phyloP scores from a whole-genome alignment of 2,888 invertebrate species.

The Allolobophora icterica region DNA sequence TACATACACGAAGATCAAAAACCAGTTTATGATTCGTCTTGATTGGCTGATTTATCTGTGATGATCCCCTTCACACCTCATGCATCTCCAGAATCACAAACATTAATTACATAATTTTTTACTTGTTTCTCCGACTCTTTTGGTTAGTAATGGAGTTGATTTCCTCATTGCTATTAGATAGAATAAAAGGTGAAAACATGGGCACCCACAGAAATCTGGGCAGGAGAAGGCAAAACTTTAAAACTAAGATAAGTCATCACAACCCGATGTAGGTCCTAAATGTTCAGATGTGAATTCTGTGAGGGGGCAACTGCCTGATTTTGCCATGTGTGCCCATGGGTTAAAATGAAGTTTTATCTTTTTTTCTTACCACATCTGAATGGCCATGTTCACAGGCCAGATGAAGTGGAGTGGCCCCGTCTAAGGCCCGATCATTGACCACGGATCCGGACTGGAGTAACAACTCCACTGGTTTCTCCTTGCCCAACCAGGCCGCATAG shows the following conservation, averaged over 20 bases:
- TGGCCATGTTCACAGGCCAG: slow-evolving; percentile 40
- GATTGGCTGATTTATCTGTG: background rate
- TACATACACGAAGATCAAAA: background rate
- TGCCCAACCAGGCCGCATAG: slow-evolving; percentile 64
- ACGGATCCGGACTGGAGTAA: slow-evolving; percentile 53
- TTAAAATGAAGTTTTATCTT: background rate
- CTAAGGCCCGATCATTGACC: slow-evolving; percentile 36
- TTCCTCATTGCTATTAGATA: background rate
- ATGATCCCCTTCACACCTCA: background rate
- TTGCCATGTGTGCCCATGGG: too few species aligned
- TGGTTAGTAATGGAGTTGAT: background rate
- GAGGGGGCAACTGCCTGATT: too few species aligned
- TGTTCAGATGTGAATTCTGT: too few species aligned
- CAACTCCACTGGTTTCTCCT: slow-evolving; percentile 56
- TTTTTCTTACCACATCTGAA: slow-evolving; percentile 35
- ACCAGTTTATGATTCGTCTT: background rate
- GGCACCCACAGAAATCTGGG: too few species aligned
- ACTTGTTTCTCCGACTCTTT: background rate
- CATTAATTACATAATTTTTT: background rate
- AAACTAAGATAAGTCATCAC: too few species aligned
- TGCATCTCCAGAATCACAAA: background rate
- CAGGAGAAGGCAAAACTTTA: too few species aligned
- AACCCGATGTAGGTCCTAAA: too few species aligned
- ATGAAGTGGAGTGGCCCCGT: slow-evolving; percentile 40
- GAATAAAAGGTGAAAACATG: background rate